phyloP scores from a whole-genome alignment of 1,140 invertebrate species.

The Plutomurus gul region DNA sequence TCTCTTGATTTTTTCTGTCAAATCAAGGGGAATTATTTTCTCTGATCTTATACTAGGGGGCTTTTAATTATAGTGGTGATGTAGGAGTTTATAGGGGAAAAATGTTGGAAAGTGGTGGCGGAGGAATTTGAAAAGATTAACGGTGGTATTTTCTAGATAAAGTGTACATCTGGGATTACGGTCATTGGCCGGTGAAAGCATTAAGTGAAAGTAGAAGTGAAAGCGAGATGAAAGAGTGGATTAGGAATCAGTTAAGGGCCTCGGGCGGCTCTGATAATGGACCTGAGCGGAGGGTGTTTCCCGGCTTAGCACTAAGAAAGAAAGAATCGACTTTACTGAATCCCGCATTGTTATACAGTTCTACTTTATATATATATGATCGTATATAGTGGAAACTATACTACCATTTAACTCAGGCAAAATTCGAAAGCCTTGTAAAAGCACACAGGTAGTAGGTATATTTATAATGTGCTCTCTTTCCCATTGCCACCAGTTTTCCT shows the following conservation, averaged over 20 bases:
- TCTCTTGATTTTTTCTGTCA: not conserved
- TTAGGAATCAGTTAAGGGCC: slow-evolving; percentile 23
- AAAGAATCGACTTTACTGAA: too few relatives aligned
- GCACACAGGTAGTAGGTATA: not conserved
- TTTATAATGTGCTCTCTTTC: too few relatives aligned
- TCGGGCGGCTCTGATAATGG: slow-evolving; percentile 14
- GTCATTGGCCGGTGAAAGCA: not conserved
- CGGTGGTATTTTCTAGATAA: too few relatives aligned
- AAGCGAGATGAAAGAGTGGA: not conserved
- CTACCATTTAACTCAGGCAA: not conserved
- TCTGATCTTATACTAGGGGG: too few relatives aligned
- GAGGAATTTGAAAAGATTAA: not conserved
- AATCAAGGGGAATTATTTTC: not conserved
- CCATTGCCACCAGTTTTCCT: too few relatives aligned
- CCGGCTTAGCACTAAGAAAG: too few relatives aligned
- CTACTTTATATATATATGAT: too few relatives aligned
- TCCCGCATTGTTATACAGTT: too few relatives aligned
- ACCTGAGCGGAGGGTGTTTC: too few relatives aligned
- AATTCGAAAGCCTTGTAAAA: not conserved
- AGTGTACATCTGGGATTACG: not conserved
- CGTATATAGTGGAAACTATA: too few relatives aligned
- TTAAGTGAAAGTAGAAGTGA: not conserved
- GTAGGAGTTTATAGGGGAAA: too few relatives aligned
- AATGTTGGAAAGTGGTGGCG: not conserved
- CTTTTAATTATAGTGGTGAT: too few relatives aligned